phyloP scores from a whole-genome alignment of 2,797 vertebrate species.

The Ibycter americanus region DNA sequence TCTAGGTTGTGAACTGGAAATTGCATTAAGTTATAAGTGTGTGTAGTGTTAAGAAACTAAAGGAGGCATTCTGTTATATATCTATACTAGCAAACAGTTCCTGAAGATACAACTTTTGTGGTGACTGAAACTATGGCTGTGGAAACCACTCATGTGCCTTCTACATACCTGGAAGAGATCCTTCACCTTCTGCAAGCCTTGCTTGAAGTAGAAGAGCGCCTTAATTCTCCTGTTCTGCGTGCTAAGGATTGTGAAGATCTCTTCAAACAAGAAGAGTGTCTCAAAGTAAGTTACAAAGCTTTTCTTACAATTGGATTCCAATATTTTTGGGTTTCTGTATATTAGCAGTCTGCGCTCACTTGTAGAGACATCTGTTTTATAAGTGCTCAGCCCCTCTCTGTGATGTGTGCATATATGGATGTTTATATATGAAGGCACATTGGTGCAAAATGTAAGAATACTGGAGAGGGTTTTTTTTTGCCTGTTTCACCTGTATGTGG shows the following conservation, averaged over 20 bases:
- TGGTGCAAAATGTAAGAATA: not conserved
- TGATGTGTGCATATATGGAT: not conserved
- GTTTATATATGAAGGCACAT: not conserved
- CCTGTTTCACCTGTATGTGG: not conserved
- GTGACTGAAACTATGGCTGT: constrained; percentile 76
- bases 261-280: constrained; percentile 88
- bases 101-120: constrained; percentile 73
- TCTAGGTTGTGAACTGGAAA: constrained; percentile 28
- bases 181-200: constrained; percentile 86
- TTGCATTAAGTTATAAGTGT: not conserved
- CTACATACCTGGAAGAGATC: constrained; percentile 85
- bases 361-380: not conserved
- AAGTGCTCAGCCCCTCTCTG: not conserved
- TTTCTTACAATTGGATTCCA: not conserved
- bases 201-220: constrained; percentile 87
- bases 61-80: constrained; percentile 75
- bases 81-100: constrained; percentile 81
- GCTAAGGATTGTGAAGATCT: constrained; percentile 88
- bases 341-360: not conserved
- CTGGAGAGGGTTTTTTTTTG: not conserved
- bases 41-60: constrained; percentile 63
- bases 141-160: constrained; percentile 82
- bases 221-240: constrained; percentile 90
- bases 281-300: constrained; percentile 84
- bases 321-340: not conserved